Conservation (phyloP, 2,888 invertebrate genomes). For the Torymus tubicola region DNA sequence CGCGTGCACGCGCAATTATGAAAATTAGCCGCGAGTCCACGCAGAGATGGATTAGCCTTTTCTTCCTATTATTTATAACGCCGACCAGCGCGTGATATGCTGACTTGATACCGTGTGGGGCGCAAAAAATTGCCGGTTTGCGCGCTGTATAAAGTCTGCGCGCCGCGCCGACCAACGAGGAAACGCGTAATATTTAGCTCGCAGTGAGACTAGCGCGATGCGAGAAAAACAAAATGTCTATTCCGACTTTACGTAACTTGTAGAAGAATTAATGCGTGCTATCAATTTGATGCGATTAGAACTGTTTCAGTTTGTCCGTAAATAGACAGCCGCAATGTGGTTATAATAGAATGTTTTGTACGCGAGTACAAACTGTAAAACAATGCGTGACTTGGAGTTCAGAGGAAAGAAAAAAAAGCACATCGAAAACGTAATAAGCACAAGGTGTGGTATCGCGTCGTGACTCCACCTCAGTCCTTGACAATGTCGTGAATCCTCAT, state of each 20-base stretch:
- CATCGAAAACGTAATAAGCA: constrained; percentile 9
- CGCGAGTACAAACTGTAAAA: too few relatives aligned
- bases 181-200: constrained; percentile 26
- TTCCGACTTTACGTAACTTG: constrained; percentile 10
- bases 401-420: background rate
- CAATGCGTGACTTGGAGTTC: too few relatives aligned
- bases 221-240: background rate
- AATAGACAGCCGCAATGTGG: too few relatives aligned
- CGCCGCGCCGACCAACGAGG: background rate
- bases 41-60: constrained; percentile 30
- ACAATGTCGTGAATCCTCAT: constrained; percentile 25
- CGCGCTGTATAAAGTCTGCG: background rate
- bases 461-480: constrained; percentile 35
- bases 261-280: background rate
- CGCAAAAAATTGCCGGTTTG: constrained; percentile 10
- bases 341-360: too few relatives aligned
- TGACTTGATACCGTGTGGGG: constrained; percentile 2
- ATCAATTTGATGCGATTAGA: background rate
- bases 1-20: constrained; percentile 37
- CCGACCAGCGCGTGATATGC: background rate
- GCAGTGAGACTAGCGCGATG: background rate
- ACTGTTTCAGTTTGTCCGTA: background rate
- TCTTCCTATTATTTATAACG: constrained; percentile 41
- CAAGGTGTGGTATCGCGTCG: constrained; percentile 17
- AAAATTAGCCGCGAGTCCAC: constrained; percentile 25